Evolutionary conservation across 2,888 invertebrate genomes (phyloP), one percentile per base, ranked within the genome.

Genomic region (Asteroscopus sphinx): DNA sequence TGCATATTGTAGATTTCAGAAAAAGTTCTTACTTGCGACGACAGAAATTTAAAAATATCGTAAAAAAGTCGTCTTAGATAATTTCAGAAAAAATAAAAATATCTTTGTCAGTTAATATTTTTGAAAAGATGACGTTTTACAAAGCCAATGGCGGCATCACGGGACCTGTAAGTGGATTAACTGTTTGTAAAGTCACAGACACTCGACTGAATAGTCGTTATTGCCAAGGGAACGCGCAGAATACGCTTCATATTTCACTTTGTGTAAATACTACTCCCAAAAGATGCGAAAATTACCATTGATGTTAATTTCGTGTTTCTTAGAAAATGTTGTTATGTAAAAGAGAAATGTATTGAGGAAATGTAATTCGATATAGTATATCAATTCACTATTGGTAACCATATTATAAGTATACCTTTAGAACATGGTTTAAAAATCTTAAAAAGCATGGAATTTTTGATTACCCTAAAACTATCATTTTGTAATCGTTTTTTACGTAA

Each of bases 101-200:
- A 26, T 37, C 8, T n/a, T 46, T 36, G 45, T 44, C 57, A 46
- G 60, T 44, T 35, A 37, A 51, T 51, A 40, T 61, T 56, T 63
- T 51, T 55, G 53, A 53, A 70, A 70, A 76, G 56, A 71, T 71
- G 70, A 62, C 55, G 58, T 68, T 76, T 70, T 44, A 61, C 62
- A 66, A 64, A 71, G 63, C 52, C 66, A 63, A 62, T 67, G 63
- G 42, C 33, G 68, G 17, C 46, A 41, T 55, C 76, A 16, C 9
- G 79, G 72, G 79, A 79, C 54, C 57, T 56, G 73, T 87, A 84
- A 87, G 83, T 87, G 86, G 83, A 88, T 87, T 87, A 85, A 85
- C 82, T 83, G 85, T 83, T 85, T 74, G 74, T 66, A 57, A 74
- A 80, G 71, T 73, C 77, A 77, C 79, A 79, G 79, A 76, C 77